phyloP scores from a whole-genome alignment of 2,797 vertebrate genomes.

The Chrosomus eos region DNA sequence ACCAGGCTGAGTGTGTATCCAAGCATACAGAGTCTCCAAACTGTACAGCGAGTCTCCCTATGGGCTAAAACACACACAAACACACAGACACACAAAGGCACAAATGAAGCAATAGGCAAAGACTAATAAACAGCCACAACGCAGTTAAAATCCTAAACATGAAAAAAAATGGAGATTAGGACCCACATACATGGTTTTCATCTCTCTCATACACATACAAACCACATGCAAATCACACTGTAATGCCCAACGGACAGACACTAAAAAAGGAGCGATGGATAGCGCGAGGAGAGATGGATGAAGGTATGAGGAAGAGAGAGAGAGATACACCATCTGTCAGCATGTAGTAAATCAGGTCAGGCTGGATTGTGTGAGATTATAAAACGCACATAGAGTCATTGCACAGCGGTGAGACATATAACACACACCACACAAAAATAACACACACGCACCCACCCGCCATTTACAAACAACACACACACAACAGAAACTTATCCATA shows the following conservation, averaged over 20 bases:
- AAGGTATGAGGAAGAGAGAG: conserved; percentile 20
- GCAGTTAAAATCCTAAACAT: not conserved
- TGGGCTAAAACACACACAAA: not conserved
- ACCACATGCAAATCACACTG: conserved; percentile 21
- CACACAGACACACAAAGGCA: not conserved
- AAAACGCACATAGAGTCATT: conserved; percentile 28
- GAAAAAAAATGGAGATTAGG: conserved; percentile 15
- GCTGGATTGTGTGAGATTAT: conserved; percentile 40
- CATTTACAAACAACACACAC: not conserved
- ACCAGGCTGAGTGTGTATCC: conserved; percentile 41
- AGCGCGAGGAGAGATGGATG: conserved; percentile 3
- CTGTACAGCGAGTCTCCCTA: conserved; percentile 36
- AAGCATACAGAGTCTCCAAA: conserved; percentile 43
- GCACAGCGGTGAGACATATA: conserved; percentile 28
- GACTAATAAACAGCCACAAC: conserved; percentile 8
- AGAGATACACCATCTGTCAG: conserved; percentile 33
- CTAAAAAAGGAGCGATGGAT: conserved; percentile 8
- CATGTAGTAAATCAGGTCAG: conserved; percentile 37
- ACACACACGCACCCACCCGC: not conserved
- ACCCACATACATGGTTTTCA: conserved; percentile 1
- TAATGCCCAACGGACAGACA: conserved; percentile 9
- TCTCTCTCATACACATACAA: not conserved
- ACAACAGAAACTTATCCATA: not conserved
- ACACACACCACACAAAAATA: conserved; percentile 23
- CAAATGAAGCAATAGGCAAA: not conserved